These are phyloP conservation scores for Styela clava DNA, from an alignment of 23 tunicate genomes.

Conservation along the genomic window DNA sequence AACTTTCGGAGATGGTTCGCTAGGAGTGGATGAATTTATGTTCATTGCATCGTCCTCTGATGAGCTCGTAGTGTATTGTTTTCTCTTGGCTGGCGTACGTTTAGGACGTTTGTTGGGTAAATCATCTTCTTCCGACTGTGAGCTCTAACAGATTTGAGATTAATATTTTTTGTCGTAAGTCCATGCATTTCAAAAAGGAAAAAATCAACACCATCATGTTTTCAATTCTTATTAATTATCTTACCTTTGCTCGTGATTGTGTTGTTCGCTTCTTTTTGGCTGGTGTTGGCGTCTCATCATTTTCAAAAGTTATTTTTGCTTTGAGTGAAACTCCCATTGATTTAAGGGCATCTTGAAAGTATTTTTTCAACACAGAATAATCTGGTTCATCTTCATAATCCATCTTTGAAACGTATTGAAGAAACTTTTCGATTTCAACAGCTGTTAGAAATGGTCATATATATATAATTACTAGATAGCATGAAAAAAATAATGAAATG, in stretches of 20 bases:
- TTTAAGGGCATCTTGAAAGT: conserved; percentile 47
- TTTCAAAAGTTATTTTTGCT: conserved; percentile 16
- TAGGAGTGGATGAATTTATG: not conserved
- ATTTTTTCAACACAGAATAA: conserved; percentile 38
- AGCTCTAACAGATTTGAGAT: not conserved
- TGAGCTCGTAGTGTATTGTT: not conserved
- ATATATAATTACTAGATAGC: no score
- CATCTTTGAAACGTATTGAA: conserved; percentile 34
- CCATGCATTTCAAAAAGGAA: no score
- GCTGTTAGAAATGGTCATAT: no score
- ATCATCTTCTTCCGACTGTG: not conserved
- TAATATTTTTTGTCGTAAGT: no score
- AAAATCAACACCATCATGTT: no score
- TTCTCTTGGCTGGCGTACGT: not conserved
- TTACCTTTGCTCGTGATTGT: not conserved
- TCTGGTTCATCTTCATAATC: conserved; percentile 70
- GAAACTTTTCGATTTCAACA: conserved; percentile 48
- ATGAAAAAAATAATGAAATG: no score
- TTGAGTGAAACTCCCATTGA: conserved; percentile 20
- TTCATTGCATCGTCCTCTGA: not conserved
- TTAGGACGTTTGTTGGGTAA: not conserved
- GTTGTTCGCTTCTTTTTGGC: not conserved
- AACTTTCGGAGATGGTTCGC: not conserved
- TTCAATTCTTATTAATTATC: no score
- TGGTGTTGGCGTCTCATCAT: conserved; percentile 9